Evolutionary conservation across 2,113 vertebrate genomes (phyloP), one percentile per base, ranked within the genome.

Genomic region (Aramus guarauna): DNA sequence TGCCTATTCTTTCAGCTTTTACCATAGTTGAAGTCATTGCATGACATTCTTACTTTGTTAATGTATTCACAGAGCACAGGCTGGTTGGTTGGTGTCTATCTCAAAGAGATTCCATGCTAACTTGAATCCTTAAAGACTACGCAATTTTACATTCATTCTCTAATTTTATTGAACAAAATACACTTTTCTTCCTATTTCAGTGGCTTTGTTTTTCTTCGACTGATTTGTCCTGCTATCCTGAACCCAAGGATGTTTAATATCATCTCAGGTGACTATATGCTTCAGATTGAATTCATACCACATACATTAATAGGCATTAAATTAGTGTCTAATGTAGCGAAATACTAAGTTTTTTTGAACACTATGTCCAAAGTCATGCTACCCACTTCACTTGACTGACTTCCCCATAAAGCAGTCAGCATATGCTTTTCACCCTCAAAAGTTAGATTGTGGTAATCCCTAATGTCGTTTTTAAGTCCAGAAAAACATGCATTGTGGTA

Each of bases 221-320:
- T 99, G 96, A 99, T 99, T 97, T 99, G 99, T 95, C 99, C 99
- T 64, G 99, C 99, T 85, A 99, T 99, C 96, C 98, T 99, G 96
- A 99, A 99, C 96, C 99, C 99, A 97, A 98, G 99, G 97, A 99
- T 99, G 99, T 99, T 99, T 98, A 99, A 99, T 98, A 99, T 99
- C 95, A 99, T 99, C 95, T 98, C 99, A 97, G 99, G 99, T 99
- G 97, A 98, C 97, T 93, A 41, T 69, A 32, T 83, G 74, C 48
- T 87, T 87, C 50, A 62, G 43, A 59, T 5, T 24, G 2, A 73
- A 90, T 81, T 63, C 16, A 16, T 58, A 30, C 27, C 26, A 87
- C 17, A 22, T 62, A 29, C 5, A 47, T 15, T 30, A 75, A 27
- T 34, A 48, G 41, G 17, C 26, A 55, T 47, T 26, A 47, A 41